Evolutionary conservation across 2,113 vertebrate genomes (phyloP).

Genomic region (Epinephelus moara): DNA sequence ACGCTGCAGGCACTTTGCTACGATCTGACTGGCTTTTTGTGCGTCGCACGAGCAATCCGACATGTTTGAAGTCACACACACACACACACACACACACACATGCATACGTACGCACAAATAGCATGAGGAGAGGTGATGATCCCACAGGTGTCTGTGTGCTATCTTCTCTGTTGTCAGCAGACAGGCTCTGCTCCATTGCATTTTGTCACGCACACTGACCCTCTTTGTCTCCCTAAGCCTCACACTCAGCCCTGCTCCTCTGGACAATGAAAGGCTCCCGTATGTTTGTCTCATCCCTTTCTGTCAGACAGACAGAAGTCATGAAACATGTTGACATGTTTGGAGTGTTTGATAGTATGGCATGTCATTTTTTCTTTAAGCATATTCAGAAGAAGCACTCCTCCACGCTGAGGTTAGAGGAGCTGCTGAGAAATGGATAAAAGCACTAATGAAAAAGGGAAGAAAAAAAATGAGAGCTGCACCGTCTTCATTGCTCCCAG

Average conservation of each 20-base stretch:
- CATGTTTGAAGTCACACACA: background rate
- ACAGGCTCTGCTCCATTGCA: slow-evolving; percentile 50
- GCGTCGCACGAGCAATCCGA: slow-evolving; percentile 11
- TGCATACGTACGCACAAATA: background rate
- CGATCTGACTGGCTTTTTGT: slow-evolving; percentile 10
- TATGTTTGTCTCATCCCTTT: background rate
- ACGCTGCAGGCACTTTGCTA: slow-evolving; percentile 26
- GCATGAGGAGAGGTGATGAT: slow-evolving; percentile 15
- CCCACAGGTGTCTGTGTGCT: slow-evolving; percentile 51
- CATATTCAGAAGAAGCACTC: slow-evolving; percentile 1
- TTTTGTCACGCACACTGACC: slow-evolving; percentile 57
- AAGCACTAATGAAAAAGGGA: slow-evolving; percentile 34
- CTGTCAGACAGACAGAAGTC: background rate
- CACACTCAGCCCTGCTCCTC: slow-evolving; percentile 28
- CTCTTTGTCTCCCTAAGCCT: slow-evolving; percentile 51
- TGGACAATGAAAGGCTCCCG: slow-evolving; percentile 26
- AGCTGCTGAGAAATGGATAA: slow-evolving; percentile 48
- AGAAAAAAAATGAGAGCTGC: slow-evolving; percentile 5
- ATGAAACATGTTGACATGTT: background rate
- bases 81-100: slow-evolving; percentile 4
- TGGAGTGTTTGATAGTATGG: background rate
- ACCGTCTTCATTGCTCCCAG: slow-evolving; percentile 46
- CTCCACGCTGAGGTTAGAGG: slow-evolving; percentile 12
- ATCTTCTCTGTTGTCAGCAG: slow-evolving; percentile 41
- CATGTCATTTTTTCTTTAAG: background rate